A percentile compares a stretch with the other conserved stretches of the same genome.
Evolutionary conservation across 2,888 invertebrate genomes (phyloP).

Genomic region (Hydropsyche betteni): DNA sequence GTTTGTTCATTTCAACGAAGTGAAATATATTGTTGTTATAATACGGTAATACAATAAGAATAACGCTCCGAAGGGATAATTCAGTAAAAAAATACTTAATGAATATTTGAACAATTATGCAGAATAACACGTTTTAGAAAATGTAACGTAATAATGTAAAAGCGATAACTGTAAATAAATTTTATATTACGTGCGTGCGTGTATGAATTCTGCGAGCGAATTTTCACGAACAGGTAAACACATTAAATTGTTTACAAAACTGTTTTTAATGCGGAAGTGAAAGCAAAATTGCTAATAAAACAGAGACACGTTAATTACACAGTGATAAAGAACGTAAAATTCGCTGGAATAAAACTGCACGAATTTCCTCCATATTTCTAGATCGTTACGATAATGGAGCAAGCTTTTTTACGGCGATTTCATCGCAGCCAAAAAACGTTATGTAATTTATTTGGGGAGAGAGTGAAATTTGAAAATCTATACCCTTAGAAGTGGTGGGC

Average conservation of each 20-base stretch:
- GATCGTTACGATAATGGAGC: neutral
- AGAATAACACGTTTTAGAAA: too few relatives aligned
- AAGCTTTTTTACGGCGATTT: conserved; percentile 3
- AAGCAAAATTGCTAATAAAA: conserved; percentile 12
- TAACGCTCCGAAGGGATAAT: too few relatives aligned
- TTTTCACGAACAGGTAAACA: conserved; percentile 22
- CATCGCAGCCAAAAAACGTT: neutral
- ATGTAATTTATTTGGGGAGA: neutral
- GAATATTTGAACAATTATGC: too few relatives aligned
- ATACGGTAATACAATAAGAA: too few relatives aligned
- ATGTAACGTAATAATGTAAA: too few relatives aligned
- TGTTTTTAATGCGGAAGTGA: conserved; percentile 3
- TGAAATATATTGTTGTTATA: too few relatives aligned
- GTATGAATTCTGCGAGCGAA: conserved; percentile 5
- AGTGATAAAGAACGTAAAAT: neutral
- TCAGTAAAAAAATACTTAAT: too few relatives aligned
- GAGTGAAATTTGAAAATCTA: too few relatives aligned
- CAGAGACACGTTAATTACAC: conserved; percentile 1
- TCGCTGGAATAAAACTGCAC: neutral
- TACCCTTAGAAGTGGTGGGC: too few relatives aligned
- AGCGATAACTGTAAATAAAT: conserved; percentile 17
- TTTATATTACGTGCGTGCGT: neutral
- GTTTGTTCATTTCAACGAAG: neutral
- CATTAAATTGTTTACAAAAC: conserved; percentile 26
- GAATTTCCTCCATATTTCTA: neutral